Evolutionary conservation across 1,140 invertebrate species (phyloP).

Genomic region (Drosophila ironensis): DNA sequence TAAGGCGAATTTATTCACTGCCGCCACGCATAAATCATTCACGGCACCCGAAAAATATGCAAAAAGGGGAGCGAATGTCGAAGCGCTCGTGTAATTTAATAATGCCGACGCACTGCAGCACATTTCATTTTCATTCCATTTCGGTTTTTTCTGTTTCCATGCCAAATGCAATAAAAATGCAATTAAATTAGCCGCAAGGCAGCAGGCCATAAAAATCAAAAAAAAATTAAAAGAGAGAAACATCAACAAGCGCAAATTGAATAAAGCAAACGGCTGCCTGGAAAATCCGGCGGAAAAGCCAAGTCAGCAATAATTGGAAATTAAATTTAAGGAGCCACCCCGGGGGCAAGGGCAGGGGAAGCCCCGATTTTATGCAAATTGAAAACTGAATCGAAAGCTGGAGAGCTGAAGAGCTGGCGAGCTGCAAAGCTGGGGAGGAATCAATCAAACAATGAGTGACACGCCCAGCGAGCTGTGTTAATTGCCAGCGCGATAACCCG

Average conservation of each 20-base stretch:
- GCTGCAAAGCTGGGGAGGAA: slow-evolving; percentile 46
- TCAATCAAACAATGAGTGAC: slow-evolving; percentile 53
- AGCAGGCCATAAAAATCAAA: slow-evolving; percentile 49
- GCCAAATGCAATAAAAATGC: slow-evolving; percentile 74
- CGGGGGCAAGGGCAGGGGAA: neutral
- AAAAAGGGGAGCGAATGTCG: slow-evolving; percentile 10
- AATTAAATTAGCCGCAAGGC: slow-evolving; percentile 76
- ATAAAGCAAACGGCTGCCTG: slow-evolving; percentile 35
- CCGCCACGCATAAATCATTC: slow-evolving; percentile 30
- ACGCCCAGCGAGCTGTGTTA: slow-evolving; percentile 49
- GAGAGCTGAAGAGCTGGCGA: too few relatives aligned
- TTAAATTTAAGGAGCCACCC: slow-evolving; percentile 53
- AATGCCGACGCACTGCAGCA: slow-evolving; percentile 15
- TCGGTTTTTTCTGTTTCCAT: slow-evolving; percentile 19
- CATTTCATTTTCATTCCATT: slow-evolving; percentile 4
- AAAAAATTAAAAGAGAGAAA: slow-evolving; percentile 22
- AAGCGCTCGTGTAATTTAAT: slow-evolving; percentile 56
- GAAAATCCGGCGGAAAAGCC: slow-evolving; percentile 21
- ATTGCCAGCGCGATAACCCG: slow-evolving; percentile 45
- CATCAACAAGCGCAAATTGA: slow-evolving; percentile 55
- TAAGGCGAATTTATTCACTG: slow-evolving; percentile 9
- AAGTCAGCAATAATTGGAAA: slow-evolving; percentile 71
- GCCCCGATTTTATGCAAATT: slow-evolving; percentile 64
- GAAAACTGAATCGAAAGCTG: slow-evolving; percentile 36
- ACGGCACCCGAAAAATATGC: slow-evolving; percentile 16